Conservation (phyloP, 2,888 invertebrate species). For the Microctonus brassicae region DNA sequence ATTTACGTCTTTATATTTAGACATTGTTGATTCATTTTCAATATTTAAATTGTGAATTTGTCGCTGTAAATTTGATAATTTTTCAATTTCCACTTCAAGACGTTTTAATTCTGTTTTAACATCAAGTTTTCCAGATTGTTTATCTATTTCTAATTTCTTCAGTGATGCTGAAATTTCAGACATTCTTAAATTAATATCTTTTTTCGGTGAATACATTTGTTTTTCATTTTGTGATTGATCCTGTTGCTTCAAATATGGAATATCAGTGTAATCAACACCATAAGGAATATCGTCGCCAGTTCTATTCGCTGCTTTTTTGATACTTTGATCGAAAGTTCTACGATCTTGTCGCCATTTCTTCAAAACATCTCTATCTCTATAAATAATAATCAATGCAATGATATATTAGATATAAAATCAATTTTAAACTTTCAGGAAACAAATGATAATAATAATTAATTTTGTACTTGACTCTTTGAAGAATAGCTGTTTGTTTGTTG, state of each 20-base stretch:
- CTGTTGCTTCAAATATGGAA: slow-evolving; percentile 47
- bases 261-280: slow-evolving; percentile 70
- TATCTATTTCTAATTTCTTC: not conserved
- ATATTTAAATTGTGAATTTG: not conserved
- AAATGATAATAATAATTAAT: not conserved
- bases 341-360: slow-evolving; percentile 73
- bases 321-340: slow-evolving; percentile 59
- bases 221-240: not conserved
- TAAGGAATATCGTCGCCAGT: slow-evolving; percentile 71
- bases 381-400: no score
- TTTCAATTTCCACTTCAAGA: slow-evolving; percentile 15
- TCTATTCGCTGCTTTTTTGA: slow-evolving; percentile 56
- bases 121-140: not conserved
- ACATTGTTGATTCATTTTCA: not conserved
- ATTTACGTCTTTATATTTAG: not conserved
- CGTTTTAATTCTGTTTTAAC: not conserved
- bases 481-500: slow-evolving; percentile 71
- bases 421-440: no score
- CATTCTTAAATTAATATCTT: slow-evolving; percentile 21
- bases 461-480: slow-evolving; percentile 76
- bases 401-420: slow-evolving; percentile 5
- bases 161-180: slow-evolving; percentile 14
- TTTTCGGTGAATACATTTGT: not conserved
- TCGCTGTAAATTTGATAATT: slow-evolving; percentile 8
- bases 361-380: slow-evolving; percentile 70